phyloP scores from a whole-genome alignment of 2,113 vertebrate species.

The Oncorhynchus gorbuscha region DNA sequence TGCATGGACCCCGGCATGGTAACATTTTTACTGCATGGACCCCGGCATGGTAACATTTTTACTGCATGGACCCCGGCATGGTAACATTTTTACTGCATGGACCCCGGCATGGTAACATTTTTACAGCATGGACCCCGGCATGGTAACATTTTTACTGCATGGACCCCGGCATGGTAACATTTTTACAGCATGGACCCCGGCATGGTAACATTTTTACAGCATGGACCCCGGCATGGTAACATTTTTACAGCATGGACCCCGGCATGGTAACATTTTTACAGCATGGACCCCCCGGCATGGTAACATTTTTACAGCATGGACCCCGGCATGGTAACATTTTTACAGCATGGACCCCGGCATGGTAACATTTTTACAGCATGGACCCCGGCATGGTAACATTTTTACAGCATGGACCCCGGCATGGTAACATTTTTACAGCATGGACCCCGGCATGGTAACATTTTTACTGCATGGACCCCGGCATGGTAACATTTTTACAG shows the following conservation, averaged over 20 bases:
- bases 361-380: slow-evolving; percentile 13
- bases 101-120: slow-evolving; percentile 41
- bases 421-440: slow-evolving; percentile 31
- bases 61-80: too few relatives aligned
- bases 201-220: slow-evolving; percentile 24
- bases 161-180: slow-evolving; percentile 36
- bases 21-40: slow-evolving; percentile 44
- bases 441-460: slow-evolving; percentile 33
- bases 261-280: slow-evolving; percentile 25
- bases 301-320: slow-evolving; percentile 44
- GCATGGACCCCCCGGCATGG: slow-evolving; percentile 25
- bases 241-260: slow-evolving; percentile 13
- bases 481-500: slow-evolving; percentile 47
- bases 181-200: slow-evolving; percentile 37
- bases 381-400: slow-evolving; percentile 27
- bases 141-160: slow-evolving; percentile 44
- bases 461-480: slow-evolving; percentile 39
- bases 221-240: too few relatives aligned
- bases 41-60: slow-evolving; percentile 26
- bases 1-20: slow-evolving; percentile 28
- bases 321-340: slow-evolving; percentile 42
- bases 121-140: slow-evolving; percentile 34
- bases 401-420: too few relatives aligned
- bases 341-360: slow-evolving; percentile 31
- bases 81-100: slow-evolving; percentile 34